phyloP scores from a whole-genome alignment of 2,888 invertebrate genomes.

The Strigamia maritima region DNA sequence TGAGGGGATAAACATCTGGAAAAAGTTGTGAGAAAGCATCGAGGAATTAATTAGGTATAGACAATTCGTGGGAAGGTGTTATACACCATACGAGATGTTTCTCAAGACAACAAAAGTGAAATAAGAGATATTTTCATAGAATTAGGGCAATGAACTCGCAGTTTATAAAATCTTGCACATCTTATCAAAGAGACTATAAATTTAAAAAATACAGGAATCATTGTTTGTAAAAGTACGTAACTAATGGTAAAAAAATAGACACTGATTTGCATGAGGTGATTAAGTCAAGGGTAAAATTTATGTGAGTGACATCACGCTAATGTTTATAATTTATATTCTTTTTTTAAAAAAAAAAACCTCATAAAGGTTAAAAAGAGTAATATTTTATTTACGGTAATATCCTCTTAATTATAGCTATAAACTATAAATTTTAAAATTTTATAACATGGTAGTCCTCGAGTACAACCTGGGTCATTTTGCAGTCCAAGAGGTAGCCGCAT shows the following conservation, averaged over 20 bases:
- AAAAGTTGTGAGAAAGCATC: background rate
- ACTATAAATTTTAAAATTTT: no score
- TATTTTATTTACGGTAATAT: background rate
- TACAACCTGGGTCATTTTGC: no score
- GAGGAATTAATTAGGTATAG: background rate
- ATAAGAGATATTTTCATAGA: background rate
- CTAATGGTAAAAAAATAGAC: background rate
- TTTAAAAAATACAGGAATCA: background rate
- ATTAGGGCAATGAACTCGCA: slow-evolving; percentile 6
- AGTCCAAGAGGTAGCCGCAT: no score
- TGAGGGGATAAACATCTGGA: background rate
- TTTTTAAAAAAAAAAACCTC: background rate
- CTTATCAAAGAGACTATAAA: background rate
- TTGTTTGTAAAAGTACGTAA: background rate
- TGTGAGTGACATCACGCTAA: background rate
- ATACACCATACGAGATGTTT: background rate
- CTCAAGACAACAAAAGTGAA: slow-evolving; percentile 31
- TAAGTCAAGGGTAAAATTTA: background rate
- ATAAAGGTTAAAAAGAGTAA: background rate
- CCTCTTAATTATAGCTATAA: no score
- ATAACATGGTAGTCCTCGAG: no score
- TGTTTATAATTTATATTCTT: background rate
- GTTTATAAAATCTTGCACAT: background rate
- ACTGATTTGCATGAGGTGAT: background rate
- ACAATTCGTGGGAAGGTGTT: background rate